These are phyloP conservation scores for Neotragus pygmaeus DNA, from an alignment of 2,113 vertebrate species.

Conservation along the genomic window DNA sequence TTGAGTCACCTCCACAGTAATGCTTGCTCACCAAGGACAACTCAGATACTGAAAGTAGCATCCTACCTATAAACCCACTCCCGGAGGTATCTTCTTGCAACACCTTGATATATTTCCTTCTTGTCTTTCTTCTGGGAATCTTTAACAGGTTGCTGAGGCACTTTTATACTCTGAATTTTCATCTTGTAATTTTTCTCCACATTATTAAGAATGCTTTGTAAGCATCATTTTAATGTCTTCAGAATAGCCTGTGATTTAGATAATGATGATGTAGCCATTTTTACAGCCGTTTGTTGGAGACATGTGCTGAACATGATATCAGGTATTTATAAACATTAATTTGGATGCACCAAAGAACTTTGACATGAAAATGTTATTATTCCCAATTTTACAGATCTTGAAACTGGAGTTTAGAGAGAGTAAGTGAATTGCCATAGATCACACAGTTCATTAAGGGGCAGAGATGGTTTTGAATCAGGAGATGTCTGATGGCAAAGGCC, in stretches of 20 bases:
- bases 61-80: fast-evolving
- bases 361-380: neutral
- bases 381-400: neutral
- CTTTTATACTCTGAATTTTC: neutral
- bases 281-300: neutral
- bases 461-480: neutral
- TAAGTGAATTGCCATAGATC: neutral
- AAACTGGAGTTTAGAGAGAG: neutral
- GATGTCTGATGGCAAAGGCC: neutral
- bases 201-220: neutral
- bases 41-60: fast-evolving
- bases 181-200: neutral
- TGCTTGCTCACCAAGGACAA: fast-evolving
- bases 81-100: neutral
- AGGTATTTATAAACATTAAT: neutral
- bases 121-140: neutral
- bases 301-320: neutral
- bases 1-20: fast-evolving
- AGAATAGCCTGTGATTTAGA: neutral
- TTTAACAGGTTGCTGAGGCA: neutral
- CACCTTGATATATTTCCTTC: neutral
- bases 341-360: neutral
- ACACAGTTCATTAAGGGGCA: neutral
- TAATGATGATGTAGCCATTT: neutral
- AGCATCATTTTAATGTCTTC: neutral